A percentile compares a stretch with the other conserved stretches of the same genome.
Conservation (phyloP, 2,113 vertebrate species). For the Microtus oregoni region DNA sequence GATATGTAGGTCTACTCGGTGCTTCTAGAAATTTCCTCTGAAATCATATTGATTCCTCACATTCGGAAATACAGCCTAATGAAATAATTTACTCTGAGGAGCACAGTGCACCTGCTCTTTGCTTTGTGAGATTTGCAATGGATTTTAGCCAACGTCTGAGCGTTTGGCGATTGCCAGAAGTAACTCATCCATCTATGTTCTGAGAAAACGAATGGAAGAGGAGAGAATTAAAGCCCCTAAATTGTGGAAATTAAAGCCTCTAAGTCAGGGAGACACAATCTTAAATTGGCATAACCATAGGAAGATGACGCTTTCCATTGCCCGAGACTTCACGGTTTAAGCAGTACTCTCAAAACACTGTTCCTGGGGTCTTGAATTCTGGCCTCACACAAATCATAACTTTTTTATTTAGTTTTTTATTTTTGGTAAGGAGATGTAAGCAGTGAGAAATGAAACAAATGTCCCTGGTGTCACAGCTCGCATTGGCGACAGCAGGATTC, state of each 20-base stretch:
- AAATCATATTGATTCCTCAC: conserved; percentile 72
- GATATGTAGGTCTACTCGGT: conserved; percentile 32
- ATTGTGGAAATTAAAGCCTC: not conserved
- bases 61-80: conserved; percentile 65
- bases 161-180: conserved; percentile 28
- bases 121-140: conserved; percentile 42
- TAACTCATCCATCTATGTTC: conserved; percentile 1
- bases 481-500: not conserved
- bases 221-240: not conserved
- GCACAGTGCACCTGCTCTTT: conserved; percentile 33
- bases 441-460: not conserved
- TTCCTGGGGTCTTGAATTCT: not conserved
- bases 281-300: not conserved
- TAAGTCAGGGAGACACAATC: not conserved
- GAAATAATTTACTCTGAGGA: conserved; percentile 57
- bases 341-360: not conserved
- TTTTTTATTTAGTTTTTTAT: not conserved
- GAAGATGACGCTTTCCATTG: not conserved
- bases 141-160: conserved; percentile 52
- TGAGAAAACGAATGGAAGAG: conserved; percentile 37
- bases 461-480: not conserved
- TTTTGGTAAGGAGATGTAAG: not conserved
- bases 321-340: not conserved
- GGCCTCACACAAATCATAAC: not conserved
- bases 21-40: conserved; percentile 67